These are phyloP conservation scores for Tenthredo scrophulariae DNA, from an alignment of 2,888 invertebrate species.

Conservation along the genomic window DNA sequence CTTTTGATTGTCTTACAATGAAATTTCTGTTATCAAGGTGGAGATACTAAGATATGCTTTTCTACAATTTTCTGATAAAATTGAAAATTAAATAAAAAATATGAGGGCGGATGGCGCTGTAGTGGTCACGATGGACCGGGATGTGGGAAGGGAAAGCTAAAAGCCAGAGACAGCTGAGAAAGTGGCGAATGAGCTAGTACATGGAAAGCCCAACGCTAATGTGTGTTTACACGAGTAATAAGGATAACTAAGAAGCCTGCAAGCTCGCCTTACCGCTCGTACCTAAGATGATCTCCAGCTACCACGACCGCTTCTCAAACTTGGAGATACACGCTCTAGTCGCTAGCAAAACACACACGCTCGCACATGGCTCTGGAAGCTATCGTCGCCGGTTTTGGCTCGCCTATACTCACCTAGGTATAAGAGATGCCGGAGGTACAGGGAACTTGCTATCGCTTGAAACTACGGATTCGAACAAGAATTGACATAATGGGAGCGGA, in stretches of 20 bases:
- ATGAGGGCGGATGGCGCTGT: not conserved
- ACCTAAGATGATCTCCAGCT: slow-evolving; percentile 31
- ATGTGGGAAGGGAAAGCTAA: not conserved
- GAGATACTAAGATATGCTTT: too few relatives aligned
- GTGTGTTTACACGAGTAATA: slow-evolving; percentile 48
- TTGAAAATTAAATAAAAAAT: not conserved
- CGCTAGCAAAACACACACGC: slow-evolving; percentile 26
- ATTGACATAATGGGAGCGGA: slow-evolving; percentile 30
- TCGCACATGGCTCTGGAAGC: not conserved
- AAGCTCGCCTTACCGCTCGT: slow-evolving; percentile 10
- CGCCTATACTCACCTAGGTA: not conserved
- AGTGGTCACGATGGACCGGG: not conserved
- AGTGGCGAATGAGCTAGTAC: not conserved
- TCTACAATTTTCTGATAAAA: not conserved
- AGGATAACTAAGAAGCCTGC: slow-evolving; percentile 44
- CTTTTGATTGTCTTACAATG: too few relatives aligned
- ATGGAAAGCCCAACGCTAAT: slow-evolving; percentile 28
- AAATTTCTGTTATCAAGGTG: too few relatives aligned
- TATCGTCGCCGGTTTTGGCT: not conserved
- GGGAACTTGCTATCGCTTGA: slow-evolving; percentile 23
- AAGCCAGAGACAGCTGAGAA: not conserved
- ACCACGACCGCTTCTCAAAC: slow-evolving; percentile 35
- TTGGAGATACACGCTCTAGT: slow-evolving; percentile 30
- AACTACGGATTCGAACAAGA: slow-evolving; percentile 34
- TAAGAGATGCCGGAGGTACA: not conserved